Evolutionary conservation across 30 jellyfish, hydroid and myxozoan genomes (phyloP).

Genomic region (Euphysa ruthae): DNA sequence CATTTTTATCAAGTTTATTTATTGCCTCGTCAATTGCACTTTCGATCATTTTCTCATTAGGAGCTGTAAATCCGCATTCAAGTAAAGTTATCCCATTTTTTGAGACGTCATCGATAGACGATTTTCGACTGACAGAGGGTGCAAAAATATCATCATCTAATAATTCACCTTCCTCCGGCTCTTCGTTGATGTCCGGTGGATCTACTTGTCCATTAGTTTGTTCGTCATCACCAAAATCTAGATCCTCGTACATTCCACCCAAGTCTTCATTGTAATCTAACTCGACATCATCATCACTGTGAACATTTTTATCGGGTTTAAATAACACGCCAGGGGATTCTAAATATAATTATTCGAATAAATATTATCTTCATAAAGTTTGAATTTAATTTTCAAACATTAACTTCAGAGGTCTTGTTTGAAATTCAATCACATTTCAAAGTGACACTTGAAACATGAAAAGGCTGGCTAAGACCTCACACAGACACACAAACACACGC

Average conservation of each 20-base stretch:
- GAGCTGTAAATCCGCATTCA: not conserved
- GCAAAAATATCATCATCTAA: constrained; percentile 17
- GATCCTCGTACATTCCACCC: constrained; percentile 21
- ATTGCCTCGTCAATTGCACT: constrained; percentile 25
- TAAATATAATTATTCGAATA: too few species aligned
- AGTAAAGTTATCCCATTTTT: not conserved
- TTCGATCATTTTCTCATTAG: constrained; percentile 17
- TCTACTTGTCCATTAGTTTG: constrained; percentile 8
- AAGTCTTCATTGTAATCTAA: constrained; percentile 25
- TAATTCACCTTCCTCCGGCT: constrained; percentile 19
- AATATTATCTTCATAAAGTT: too few species aligned
- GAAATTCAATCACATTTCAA: too few species aligned
- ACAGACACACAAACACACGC: too few species aligned
- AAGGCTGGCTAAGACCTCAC: too few species aligned
- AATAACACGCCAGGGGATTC: too few species aligned
- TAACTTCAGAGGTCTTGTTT: too few species aligned
- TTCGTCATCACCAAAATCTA: constrained; percentile 26
- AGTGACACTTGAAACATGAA: too few species aligned
- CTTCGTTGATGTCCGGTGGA: not conserved
- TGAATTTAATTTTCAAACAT: too few species aligned
- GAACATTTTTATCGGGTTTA: too few species aligned
- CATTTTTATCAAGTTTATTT: constrained; percentile 3
- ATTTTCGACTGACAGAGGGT: not conserved
- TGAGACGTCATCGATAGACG: not conserved
- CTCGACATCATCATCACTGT: constrained; percentile 16